Conservation (phyloP, 2,113 vertebrate species). For the Anolis sagrei region DNA sequence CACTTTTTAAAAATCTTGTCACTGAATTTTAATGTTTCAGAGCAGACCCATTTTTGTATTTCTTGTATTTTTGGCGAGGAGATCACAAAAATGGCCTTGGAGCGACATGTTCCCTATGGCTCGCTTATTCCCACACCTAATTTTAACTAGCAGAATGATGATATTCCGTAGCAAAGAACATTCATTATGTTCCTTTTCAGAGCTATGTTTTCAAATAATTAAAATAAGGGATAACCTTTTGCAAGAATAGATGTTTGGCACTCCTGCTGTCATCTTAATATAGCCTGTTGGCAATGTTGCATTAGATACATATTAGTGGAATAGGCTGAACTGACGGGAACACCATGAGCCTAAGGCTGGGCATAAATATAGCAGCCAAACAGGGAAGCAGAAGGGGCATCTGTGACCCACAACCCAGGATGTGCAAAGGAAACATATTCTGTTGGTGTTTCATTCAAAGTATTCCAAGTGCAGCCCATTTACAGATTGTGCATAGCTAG, state of each 20-base stretch:
- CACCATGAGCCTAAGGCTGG: slow-evolving; percentile 71
- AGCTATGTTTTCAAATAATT: neutral
- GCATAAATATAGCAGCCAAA: slow-evolving; percentile 74
- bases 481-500: neutral
- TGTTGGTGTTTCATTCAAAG: slow-evolving; percentile 18
- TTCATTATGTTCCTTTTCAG: neutral
- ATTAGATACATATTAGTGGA: slow-evolving; percentile 66
- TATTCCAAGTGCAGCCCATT: neutral
- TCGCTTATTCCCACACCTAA: neutral
- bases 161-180: neutral
- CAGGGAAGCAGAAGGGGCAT: slow-evolving; percentile 69
- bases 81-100: neutral
- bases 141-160: too few relatives aligned
- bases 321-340: slow-evolving; percentile 69
- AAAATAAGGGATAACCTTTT: slow-evolving; percentile 32
- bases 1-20: neutral
- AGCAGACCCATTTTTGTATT: too few relatives aligned
- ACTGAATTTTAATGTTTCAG: neutral
- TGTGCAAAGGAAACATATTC: slow-evolving; percentile 34
- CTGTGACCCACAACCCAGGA: slow-evolving; percentile 59
- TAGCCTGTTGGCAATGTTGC: slow-evolving; percentile 67
- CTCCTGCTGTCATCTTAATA: slow-evolving; percentile 53
- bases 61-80: too few relatives aligned
- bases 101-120: neutral
- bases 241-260: neutral